phyloP scores from a whole-genome alignment of 2,888 invertebrate species.

The Harpagoxenus sublaevis region DNA sequence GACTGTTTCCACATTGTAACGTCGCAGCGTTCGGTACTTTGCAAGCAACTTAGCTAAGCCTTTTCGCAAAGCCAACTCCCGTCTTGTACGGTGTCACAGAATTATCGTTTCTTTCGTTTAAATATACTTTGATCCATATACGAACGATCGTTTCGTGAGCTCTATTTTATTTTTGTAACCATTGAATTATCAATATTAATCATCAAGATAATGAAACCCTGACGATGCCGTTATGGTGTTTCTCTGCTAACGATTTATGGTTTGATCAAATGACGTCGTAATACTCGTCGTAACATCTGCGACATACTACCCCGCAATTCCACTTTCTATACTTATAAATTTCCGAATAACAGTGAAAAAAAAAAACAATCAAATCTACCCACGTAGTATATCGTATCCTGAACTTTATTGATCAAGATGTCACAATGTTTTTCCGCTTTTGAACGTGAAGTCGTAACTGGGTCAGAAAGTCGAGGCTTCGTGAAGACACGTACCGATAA shows the following conservation, averaged over 20 bases:
- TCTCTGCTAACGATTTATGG: constrained; percentile 1
- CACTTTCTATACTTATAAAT: constrained; percentile 36
- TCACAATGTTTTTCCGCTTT: constrained; percentile 52
- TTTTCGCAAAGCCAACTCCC: constrained; percentile 17
- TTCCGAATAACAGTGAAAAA: constrained; percentile 13
- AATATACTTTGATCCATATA: background rate
- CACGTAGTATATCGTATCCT: constrained; percentile 29
- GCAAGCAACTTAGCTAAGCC: constrained; percentile 17
- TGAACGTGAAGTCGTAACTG: constrained; percentile 36
- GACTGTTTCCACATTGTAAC: constrained; percentile 19
- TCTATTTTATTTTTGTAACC: background rate
- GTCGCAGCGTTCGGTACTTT: constrained; percentile 11
- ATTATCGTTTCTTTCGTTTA: background rate
- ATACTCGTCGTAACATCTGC: background rate
- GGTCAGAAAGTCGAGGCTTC: constrained; percentile 31
- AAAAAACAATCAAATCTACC: constrained; percentile 44
- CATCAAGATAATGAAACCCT: background rate
- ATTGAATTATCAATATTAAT: background rate
- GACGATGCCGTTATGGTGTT: background rate
- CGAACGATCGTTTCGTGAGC: background rate
- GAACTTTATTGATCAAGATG: constrained; percentile 51
- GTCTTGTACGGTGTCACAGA: background rate
- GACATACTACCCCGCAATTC: background rate
- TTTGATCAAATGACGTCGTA: background rate
- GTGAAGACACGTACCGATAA: constrained; percentile 31